Evolutionary conservation across 2,113 vertebrate species (phyloP).

Genomic region (Gallinago media): DNA sequence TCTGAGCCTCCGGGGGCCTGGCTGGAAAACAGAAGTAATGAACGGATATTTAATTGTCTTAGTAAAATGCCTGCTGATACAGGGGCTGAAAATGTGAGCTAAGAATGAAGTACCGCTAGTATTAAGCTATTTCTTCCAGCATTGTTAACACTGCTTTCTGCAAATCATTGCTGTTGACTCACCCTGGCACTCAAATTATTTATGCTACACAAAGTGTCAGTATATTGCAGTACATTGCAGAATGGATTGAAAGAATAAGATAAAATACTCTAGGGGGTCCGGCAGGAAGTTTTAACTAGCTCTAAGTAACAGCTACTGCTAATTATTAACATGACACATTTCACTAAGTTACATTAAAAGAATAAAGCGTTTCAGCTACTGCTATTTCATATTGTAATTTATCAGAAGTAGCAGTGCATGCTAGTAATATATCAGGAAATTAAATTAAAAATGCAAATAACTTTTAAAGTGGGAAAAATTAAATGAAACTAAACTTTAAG

Average conservation of each 20-base stretch:
- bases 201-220: neutral
- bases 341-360: neutral
- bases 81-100: neutral
- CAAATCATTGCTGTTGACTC: neutral
- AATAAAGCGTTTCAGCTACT: neutral
- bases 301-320: neutral
- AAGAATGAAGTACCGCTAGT: neutral
- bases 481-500: neutral
- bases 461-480: neutral
- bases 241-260: neutral
- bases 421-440: neutral
- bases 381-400: neutral
- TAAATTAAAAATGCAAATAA: neutral
- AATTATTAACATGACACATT: neutral
- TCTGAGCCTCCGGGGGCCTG: neutral
- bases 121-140: neutral
- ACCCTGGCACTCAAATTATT: neutral
- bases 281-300: neutral
- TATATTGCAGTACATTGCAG: neutral
- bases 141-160: neutral
- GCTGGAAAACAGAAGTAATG: neutral
- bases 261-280: neutral
- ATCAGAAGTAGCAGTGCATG: neutral
- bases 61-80: neutral
- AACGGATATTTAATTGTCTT: neutral